A percentile compares a stretch with the other conserved stretches of the same genome.
Evolutionary conservation across 2,888 invertebrate species (phyloP).

Genomic region (Pristionchus mayeri): DNA sequence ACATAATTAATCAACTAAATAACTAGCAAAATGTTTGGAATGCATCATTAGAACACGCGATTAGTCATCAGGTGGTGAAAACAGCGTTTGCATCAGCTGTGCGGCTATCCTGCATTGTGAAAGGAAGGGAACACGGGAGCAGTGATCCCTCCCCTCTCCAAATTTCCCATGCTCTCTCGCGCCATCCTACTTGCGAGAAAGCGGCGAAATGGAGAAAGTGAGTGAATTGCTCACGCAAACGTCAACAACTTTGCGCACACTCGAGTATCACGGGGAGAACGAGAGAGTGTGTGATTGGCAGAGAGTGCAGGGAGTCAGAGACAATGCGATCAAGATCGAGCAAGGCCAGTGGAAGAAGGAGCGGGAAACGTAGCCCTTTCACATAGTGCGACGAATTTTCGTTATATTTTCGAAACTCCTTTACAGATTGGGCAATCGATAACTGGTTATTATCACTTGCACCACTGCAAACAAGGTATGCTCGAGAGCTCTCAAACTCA

Average conservation of each 20-base stretch:
- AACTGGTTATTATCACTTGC: constrained; percentile 1
- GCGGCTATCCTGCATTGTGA: background rate
- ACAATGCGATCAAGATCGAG: background rate
- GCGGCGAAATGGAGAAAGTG: background rate
- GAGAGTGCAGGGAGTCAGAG: background rate
- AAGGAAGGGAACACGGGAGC: background rate
- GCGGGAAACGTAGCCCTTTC: background rate
- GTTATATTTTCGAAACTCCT: background rate
- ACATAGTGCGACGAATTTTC: background rate
- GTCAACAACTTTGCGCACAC: constrained; percentile 3
- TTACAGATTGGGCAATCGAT: background rate
- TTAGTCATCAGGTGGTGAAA: background rate
- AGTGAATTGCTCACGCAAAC: background rate
- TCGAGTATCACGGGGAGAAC: background rate
- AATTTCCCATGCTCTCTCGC: background rate
- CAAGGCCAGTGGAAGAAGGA: background rate
- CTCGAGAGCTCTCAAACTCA: background rate
- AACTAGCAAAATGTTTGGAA: no score
- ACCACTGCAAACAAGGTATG: background rate
- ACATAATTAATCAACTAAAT: no score
- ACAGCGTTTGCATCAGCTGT: background rate
- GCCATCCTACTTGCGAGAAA: background rate
- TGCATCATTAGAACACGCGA: background rate
- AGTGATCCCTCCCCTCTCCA: background rate
- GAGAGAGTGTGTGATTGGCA: background rate